phyloP scores from a whole-genome alignment of 2,797 vertebrate genomes.

The Catamblyrhynchus diadema region DNA sequence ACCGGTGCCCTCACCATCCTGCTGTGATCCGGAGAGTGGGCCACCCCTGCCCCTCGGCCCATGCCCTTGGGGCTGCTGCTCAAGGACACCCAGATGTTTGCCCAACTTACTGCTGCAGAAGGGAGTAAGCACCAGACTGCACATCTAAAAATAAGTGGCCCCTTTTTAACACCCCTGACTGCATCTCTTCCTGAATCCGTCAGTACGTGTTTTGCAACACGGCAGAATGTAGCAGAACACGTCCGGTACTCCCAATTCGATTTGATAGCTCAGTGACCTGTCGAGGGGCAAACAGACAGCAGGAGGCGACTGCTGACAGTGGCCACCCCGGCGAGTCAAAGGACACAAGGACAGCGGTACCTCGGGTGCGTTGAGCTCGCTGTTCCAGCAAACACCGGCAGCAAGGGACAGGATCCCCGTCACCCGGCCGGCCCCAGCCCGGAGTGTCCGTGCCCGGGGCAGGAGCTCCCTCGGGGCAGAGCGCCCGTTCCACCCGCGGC shows the following conservation, averaged over 20 bases:
- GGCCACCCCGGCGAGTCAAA: neutral
- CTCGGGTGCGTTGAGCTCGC: neutral
- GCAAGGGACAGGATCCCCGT: too few relatives aligned
- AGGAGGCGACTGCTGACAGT: neutral
- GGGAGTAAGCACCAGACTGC: neutral
- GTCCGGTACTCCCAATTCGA: neutral
- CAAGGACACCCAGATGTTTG: conserved; percentile 52
- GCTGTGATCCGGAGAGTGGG: fast-evolving
- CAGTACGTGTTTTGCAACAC: neutral
- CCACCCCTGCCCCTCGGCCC: neutral
- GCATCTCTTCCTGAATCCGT: neutral
- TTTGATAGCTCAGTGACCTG: neutral
- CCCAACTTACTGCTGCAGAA: neutral
- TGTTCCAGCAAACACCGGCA: neutral
- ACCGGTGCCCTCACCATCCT: fast-evolving
- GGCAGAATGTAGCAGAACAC: neutral
- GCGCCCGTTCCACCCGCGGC: neutral
- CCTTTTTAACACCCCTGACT: conserved; percentile 9
- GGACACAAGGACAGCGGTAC: neutral
- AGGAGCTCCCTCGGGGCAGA: neutral
- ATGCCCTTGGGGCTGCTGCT: conserved; percentile 14
- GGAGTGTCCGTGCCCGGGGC: neutral
- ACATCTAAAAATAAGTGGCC: conserved; percentile 35
- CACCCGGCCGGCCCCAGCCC: neutral
- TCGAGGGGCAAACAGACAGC: neutral